Base-by-base conservation (phyloP, 92 coral and sea anemone genomes). In the Paragorgia papillata region DNA sequence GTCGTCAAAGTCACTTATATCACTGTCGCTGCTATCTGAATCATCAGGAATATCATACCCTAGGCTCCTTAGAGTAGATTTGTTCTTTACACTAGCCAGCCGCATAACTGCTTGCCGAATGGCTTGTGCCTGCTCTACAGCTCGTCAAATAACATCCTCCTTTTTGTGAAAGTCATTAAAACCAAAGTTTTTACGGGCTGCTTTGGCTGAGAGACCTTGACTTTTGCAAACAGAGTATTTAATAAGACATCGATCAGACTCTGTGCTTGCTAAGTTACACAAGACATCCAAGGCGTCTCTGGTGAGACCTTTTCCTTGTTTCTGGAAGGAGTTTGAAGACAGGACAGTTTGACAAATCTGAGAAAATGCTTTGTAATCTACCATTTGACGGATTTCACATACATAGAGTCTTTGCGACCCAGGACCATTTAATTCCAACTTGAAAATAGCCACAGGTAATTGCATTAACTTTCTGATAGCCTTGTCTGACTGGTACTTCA, bases 391-490 rank as follows among this genome's bases (percentile, higher is more conserved):
- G 17, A 82, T 26, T 54, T 82, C 86, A 3, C 76, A 31, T 20
- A 82, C 81, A 61, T 49, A 82, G 13, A 74, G 69, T 65, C 37
- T 74, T 74, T 82, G 79, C 13, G 58, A 66, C 21, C 75, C 82
- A 28, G 68, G 68, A 50, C 64, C 64, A 30, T 13, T n/a, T 2
- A 78, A 27, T 68, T 77, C 55, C 37, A 83, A 50, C 35, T 32
- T 48, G 26, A 68, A 76, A 22, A 83, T 77, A 17, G 82, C 87
- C 1, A 83, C 87, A 34, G 83, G 87, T 19, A 83, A 83, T 39
- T 83, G 87, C 60, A 83, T 41, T 26, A 83, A 20, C 26, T 35
- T 57, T 59, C 87, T 57, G 21, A 83, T 40, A 53, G 87, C 87
- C 39, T 77, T 83, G 65, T 69, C 80, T 24, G 87, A 83, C 60